Evolutionary conservation across 1,140 invertebrate genomes (phyloP).

Genomic region (Psix sp.): DNA sequence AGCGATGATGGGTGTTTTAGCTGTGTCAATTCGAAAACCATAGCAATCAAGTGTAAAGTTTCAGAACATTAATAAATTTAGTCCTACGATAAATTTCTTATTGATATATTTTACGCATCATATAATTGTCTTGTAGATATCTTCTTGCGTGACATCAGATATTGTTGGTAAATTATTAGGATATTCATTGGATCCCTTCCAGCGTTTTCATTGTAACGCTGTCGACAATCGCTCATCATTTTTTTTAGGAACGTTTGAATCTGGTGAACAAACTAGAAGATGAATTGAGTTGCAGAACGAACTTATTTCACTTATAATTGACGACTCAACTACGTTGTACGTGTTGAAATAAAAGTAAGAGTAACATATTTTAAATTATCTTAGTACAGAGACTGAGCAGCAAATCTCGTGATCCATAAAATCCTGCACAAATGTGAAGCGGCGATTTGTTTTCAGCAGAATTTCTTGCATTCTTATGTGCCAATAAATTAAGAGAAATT

Average conservation of each 20-base stretch:
- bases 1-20: slow-evolving; percentile 51
- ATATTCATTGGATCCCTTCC: not conserved
- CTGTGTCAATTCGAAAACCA: slow-evolving; percentile 60
- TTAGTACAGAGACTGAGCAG: slow-evolving; percentile 1
- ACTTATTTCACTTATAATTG: slow-evolving; percentile 20
- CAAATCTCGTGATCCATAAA: slow-evolving; percentile 31
- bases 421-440: slow-evolving; percentile 8
- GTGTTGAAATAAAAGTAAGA: slow-evolving; percentile 5
- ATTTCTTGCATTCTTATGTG: slow-evolving; percentile 51
- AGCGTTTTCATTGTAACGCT: no score
- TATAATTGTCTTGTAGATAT: slow-evolving; percentile 33
- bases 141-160: no score
- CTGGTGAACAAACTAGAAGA: no score
- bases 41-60: slow-evolving; percentile 52
- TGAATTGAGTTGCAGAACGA: slow-evolving; percentile 17
- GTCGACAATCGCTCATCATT: slow-evolving; percentile 25
- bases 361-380: slow-evolving; percentile 20
- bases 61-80: slow-evolving; percentile 49
- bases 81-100: slow-evolving; percentile 8
- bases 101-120: slow-evolving; percentile 48
- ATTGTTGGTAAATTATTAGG: slow-evolving; percentile 3
- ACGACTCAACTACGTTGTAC: slow-evolving; percentile 2
- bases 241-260: slow-evolving; percentile 12
- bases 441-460: slow-evolving; percentile 40
- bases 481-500: slow-evolving; percentile 58